Evolutionary conservation across 2,797 vertebrate species (phyloP).

Genomic region (Garrulus glandarius): DNA sequence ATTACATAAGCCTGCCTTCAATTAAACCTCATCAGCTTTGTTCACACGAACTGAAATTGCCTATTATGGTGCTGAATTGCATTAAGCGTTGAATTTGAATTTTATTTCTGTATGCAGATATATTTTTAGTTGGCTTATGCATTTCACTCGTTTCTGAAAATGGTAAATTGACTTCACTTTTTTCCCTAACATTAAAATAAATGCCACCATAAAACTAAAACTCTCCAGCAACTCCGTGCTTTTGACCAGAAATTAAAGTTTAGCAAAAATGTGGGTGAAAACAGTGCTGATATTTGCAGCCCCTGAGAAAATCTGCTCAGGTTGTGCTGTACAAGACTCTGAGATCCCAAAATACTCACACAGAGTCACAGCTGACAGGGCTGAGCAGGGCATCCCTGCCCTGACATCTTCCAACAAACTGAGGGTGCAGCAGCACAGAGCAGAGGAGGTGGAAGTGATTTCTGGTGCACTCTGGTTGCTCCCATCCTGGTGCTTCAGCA

Average conservation of each 20-base stretch:
- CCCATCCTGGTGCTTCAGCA: not conserved
- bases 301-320: not conserved
- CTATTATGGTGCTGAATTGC: constrained; percentile 30
- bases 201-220: not conserved
- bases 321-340: not conserved
- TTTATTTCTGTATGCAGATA: not conserved
- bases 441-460: not conserved
- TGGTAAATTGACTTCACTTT: not conserved
- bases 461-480: not conserved
- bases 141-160: not conserved
- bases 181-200: constrained; percentile 4
- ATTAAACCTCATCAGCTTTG: not conserved
- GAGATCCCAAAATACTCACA: not conserved
- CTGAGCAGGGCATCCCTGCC: not conserved
- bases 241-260: not conserved
- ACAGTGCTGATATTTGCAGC: not conserved
- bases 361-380: not conserved
- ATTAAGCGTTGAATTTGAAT: constrained; percentile 11
- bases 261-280: not conserved
- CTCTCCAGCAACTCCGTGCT: not conserved
- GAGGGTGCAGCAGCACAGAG: not conserved
- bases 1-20: constrained; percentile 19
- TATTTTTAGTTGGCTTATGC: constrained; percentile 39
- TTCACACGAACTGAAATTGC: constrained; percentile 20
- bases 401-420: not conserved